Evolutionary conservation across 2,797 vertebrate genomes (phyloP).

Genomic region (Sparidentex hasta): DNA sequence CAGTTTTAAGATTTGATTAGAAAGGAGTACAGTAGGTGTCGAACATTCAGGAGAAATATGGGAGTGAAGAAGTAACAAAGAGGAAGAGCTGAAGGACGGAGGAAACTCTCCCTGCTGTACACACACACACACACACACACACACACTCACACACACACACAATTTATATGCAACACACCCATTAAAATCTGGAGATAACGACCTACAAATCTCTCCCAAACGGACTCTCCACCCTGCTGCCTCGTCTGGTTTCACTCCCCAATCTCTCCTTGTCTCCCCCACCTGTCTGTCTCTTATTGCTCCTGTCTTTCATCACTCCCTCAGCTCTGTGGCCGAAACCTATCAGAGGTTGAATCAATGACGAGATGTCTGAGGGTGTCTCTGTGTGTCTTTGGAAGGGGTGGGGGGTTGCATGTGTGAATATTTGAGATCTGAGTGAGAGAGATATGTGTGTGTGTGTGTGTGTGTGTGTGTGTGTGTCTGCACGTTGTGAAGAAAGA

Average conservation of each 20-base stretch:
- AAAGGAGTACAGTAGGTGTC: background rate
- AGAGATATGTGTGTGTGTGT: constrained; percentile 11
- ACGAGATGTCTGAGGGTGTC: constrained; percentile 53
- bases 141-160: constrained; percentile 12
- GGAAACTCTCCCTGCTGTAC: background rate
- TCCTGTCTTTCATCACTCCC: constrained; percentile 79
- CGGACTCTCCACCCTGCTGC: constrained; percentile 63
- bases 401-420: constrained; percentile 4
- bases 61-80: background rate
- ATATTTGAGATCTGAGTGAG: constrained; percentile 35
- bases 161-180: constrained; percentile 47
- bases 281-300: constrained; percentile 77
- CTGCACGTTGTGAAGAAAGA: constrained; percentile 9
- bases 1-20: background rate
- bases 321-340: constrained; percentile 60
- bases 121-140: constrained; percentile 12
- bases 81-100: constrained; percentile 9
- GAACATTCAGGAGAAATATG: background rate
- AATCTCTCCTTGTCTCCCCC: constrained; percentile 47
- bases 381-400: constrained; percentile 27
- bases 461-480: constrained; percentile 13
- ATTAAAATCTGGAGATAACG: constrained; percentile 68
- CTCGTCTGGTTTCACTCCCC: constrained; percentile 49
- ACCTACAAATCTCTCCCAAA: constrained; percentile 69
- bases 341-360: constrained; percentile 75